Base-by-base conservation (phyloP, 2,113 vertebrate genomes). In the Cyanoramphus novaezelandiae region DNA sequence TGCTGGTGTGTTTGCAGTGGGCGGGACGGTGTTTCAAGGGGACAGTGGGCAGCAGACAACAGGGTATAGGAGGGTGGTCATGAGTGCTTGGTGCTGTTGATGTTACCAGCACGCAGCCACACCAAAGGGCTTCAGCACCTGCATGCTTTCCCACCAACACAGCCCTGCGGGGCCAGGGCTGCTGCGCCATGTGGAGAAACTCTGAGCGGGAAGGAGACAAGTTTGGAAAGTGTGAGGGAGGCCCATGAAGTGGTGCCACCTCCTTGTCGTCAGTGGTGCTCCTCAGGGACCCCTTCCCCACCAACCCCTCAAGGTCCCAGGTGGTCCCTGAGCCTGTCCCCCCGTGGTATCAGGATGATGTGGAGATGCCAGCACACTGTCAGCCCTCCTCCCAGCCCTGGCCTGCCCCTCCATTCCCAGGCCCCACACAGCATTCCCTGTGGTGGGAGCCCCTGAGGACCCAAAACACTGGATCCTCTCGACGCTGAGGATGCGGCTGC, bases 361-460 rank as follows among this genome's bases (percentile, higher is more conserved):
- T 7, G 18, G 62, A 71, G 35, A 46, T 60, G 43, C 43, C 69
- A 53, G 74, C n/a, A 37, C 2, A 2, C 9, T 6, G 1, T n/a
- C 57, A 90, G 17, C 47, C 5, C 25, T 84, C 33, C 17, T 70
- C 52, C 50, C 0, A 1, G 20, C 29, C 50, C 28, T 1, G 1
- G 39, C 46, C 89, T 3, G 7, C 5, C 10, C 8, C 11, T 84
- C 27, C 0, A 2, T 60, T 81, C 43, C 37, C 39, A 89, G 47
- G 43, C 23, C 37, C n/a, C 6, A 1, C 1, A 2, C 1, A 1
- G 17, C 5, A 2, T 52, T n/a, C 41, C 68, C 49, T 0, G 1
- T 17, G 13, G 46, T 78, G 83, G 74, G 33, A 93, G 62, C 57
- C 87, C 60, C 78, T 43, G 33, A 94, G 93, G 82, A 90, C 88